Evolutionary conservation across 92 coral and sea anemone species (phyloP), one percentile per base, ranked within the genome.

Genomic region (Zoanthus solanderi): DNA sequence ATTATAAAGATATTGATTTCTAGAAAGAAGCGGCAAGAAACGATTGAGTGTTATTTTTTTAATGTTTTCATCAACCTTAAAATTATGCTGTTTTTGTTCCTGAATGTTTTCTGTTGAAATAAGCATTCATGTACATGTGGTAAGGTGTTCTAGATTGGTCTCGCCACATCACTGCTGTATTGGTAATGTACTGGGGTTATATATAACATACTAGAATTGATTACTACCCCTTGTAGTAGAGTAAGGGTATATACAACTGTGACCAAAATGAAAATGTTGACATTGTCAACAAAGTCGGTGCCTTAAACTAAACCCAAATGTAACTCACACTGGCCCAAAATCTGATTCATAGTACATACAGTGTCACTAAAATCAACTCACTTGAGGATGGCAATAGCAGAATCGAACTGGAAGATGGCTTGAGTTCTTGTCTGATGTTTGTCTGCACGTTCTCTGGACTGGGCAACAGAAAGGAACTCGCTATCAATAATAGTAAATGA

Each of bases 381-480:
- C 85, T 69, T 81, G 84, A 46, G 47, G 34, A 18, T 80, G 75
- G 63, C n/a, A 45, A 80, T 47, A 61, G 72, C 7, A 65, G 56
- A 5, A 52, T 61, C 12, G 75, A 29, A 23, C 3, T 67, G 12
- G 58, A 18, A 23, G 74, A 80, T 31, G 13, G 10, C 44, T 29
- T 32, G 28, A 10, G n/a, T 9, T 69, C 71, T 65, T n/a, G 66
- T 69, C 74, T 66, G 58, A 0, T 45, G 74, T 11, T 63, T 69
- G 61, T 67, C 60, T 47, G 42, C 67, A 71, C 47, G 85, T 66
- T 46, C 53, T 65, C 46, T 81, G 65, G 75, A 81, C 85, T 81
- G 74, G 57, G 85, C 75, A 81, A 81, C 45, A 23, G 63, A 81
- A 48, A 81, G 85, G 75, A 65, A 66, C 57, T 69, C 56, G 73